Conservation (phyloP, 2,113 vertebrate species). For the Pterocles burchelli region DNA sequence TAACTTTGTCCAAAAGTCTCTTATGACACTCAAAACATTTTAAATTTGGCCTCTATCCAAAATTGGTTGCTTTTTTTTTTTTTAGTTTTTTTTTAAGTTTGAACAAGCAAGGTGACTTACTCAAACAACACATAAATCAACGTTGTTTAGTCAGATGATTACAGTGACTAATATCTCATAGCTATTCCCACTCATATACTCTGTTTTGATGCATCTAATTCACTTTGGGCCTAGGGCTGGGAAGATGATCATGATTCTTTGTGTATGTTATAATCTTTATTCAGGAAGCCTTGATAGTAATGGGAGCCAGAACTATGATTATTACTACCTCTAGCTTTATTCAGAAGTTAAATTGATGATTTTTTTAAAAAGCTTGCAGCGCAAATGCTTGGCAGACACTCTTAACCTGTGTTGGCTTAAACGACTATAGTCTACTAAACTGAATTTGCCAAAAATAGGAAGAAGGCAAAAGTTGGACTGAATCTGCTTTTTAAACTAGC, state of each 20-base stretch:
- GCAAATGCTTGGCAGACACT: not conserved
- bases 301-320: not conserved
- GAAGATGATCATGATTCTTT: not conserved
- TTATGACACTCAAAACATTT: not conserved
- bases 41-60: not conserved
- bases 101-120: not conserved
- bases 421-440: not conserved
- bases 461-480: not conserved
- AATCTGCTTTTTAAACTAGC: not conserved
- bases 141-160: not conserved
- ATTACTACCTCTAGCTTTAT: not conserved
- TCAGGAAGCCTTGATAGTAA: not conserved
- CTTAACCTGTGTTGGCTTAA: not conserved
- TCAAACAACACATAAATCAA: slow-evolving; percentile 1
- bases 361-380: not conserved
- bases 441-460: not conserved
- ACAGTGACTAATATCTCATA: not conserved
- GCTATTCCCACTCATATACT: slow-evolving; percentile 1
- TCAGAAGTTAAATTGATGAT: not conserved
- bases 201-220: slow-evolving; percentile 5
- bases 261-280: not conserved
- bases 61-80: not conserved
- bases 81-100: not conserved
- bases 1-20: slow-evolving; percentile 7
- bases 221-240: not conserved